Evolutionary conservation across 2,797 vertebrate species (phyloP).

Genomic region (Coracias cyanogaster): DNA sequence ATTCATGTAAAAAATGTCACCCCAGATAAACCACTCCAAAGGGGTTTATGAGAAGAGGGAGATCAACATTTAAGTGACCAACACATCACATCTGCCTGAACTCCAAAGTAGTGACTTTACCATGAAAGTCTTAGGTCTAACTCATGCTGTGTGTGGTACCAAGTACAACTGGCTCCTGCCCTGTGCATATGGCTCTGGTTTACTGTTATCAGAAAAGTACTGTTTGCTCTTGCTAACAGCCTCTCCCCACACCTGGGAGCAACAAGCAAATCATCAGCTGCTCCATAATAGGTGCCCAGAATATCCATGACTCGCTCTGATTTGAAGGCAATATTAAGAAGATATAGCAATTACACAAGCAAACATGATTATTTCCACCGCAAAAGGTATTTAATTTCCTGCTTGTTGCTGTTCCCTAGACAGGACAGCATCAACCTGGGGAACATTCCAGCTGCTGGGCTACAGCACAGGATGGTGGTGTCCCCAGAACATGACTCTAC

Average conservation of each 20-base stretch:
- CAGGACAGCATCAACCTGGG: background rate
- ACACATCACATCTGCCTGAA: background rate
- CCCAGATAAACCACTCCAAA: background rate
- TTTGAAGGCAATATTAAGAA: conserved; percentile 27
- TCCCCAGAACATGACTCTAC: background rate
- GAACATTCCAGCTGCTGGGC: background rate
- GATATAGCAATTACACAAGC: background rate
- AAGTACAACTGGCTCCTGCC: background rate
- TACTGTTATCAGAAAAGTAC: background rate
- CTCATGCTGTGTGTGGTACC: background rate
- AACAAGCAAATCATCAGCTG: conserved; percentile 11
- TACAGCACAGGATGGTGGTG: background rate
- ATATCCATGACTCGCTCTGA: background rate
- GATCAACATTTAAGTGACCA: background rate
- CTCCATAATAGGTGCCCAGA: background rate
- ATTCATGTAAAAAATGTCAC: background rate
- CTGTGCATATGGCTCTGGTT: background rate
- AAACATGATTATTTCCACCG: conserved; percentile 13
- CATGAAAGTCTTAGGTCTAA: background rate
- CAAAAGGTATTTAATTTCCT: conserved; percentile 41
- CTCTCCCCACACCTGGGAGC: background rate
- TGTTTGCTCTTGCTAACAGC: background rate
- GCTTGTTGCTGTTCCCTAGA: background rate
- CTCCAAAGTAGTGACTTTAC: background rate
- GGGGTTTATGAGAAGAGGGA: background rate